Conservation (phyloP, 2,113 vertebrate species). For the Psettodes erumei region DNA sequence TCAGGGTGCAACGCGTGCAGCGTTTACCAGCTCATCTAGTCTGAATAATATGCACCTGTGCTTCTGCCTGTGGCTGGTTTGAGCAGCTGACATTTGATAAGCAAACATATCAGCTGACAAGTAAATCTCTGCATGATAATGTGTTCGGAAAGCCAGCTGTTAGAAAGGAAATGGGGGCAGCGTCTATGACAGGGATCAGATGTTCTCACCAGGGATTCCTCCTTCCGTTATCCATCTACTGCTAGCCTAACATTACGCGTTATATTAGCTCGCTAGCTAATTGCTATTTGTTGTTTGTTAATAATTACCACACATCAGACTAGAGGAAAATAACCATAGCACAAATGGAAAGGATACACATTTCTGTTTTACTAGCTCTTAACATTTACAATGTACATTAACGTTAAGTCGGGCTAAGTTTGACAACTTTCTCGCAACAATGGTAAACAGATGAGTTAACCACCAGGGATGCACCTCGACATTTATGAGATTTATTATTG, state of each 20-base stretch:
- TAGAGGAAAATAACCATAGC: background rate
- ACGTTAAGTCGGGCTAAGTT: background rate
- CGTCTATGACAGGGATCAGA: background rate
- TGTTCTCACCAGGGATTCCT: constrained; percentile 1
- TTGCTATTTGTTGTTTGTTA: background rate
- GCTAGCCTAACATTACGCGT: background rate
- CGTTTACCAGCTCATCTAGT: constrained; percentile 32
- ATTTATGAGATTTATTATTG: too few relatives aligned
- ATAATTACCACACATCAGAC: background rate
- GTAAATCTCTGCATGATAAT: background rate
- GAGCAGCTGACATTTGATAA: constrained; percentile 28
- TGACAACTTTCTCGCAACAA: background rate
- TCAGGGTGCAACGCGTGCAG: background rate
- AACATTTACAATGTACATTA: background rate
- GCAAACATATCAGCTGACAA: constrained; percentile 16
- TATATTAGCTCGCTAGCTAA: background rate
- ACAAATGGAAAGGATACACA: background rate
- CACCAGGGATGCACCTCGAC: background rate
- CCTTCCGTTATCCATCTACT: background rate
- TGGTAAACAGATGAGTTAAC: background rate
- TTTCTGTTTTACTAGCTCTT: background rate
- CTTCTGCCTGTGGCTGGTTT: constrained; percentile 13
- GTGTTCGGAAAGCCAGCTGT: background rate
- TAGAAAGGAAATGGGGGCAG: background rate
- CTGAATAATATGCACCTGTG: constrained; percentile 68